Base-by-base conservation (phyloP, 2,888 invertebrate genomes). In the Cactoblastis cactorum region DNA sequence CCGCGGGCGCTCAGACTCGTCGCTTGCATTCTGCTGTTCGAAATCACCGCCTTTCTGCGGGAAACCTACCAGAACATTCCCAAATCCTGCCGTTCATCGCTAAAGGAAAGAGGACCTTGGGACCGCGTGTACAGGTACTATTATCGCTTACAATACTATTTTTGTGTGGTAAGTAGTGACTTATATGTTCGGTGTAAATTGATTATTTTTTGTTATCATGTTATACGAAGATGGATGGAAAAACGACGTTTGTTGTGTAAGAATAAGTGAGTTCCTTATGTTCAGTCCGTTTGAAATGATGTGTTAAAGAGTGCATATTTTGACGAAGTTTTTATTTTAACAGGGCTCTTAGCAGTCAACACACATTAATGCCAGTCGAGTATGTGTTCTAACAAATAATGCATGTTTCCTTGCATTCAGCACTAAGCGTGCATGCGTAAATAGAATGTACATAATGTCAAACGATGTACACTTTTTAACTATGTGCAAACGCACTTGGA, bases 11-110 rank as follows among this genome's bases (percentile, higher is more conserved):
- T 99, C 46, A 94, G 98, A 69, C 91, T 99, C 62, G 92, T 99
- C 41, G 98, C 98, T 1, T 98, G 98, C 75, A 94, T 97, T 51
- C 91, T 99, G 15, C 91, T 99, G n/a, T 93, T 96, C 71, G 99
- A 99, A 91, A 97, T 99, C 52, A 99, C 99, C 0, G 93, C 98
- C 0, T 99, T 99, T 80, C 90, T 99, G 49, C 91, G 99, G 12
- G 99, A 99, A 85, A 97, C 98, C 0, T 99, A 98, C 81, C 97
- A 97, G 74, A 93, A 93, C 22, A 77, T 96, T 52, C 96, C 96
- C 0, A 96, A 96, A 65, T 91, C 94, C 0, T 92, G 92, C 50
- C 92, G 94, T 59, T 81, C 93, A 14, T 91, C 93, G 52, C 92
- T 93, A 35, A 95, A 94, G 75, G 96, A 96, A 77, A 92, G 95